Base-by-base conservation (phyloP, 2,113 vertebrate species). In the Naja naja region DNA sequence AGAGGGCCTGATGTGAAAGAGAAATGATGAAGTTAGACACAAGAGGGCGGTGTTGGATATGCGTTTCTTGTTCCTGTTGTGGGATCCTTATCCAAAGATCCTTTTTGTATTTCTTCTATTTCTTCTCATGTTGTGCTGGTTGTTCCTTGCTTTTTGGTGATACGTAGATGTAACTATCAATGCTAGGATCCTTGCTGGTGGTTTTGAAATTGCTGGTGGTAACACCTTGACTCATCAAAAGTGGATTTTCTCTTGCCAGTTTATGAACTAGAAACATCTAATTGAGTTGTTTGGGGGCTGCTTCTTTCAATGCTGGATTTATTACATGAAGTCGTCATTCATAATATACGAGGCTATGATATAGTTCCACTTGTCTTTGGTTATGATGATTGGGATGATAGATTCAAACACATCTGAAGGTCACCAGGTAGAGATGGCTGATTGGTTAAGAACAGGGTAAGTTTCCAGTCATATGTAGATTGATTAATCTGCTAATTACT, bases 41-140 rank as follows among this genome's bases (percentile, higher is more conserved):
- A 91, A 60, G 96, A 94, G 89, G 54, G 95, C 87, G 86, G 92
- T 54, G 0, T 60, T 96, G 97, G 94, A 94, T 64, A 95, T 56
- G 49, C 89, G 39, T 96, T 97, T 87, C 86, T 87, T 14, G 11
- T 18, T 91, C 18, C 2, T n/a, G 22, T 56, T 54, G 5, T 23
- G 60, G 85, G 18, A 27, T 49, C 53, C 64, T 45, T 89, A 16
- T 86, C 64, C 23, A 52, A 47, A 39, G 45, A 52, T n/a, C 4
- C 55, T 60, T n/a, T 5, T 52, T 56, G 30, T 12, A 60, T 85
- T 86, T 86, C 34, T 86, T 86, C 30, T n/a, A 56, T 58, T 93
- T 52, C 2, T n/a, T 49, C 22, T 56, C 12, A 23, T 11, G 25
- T 34, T 88, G 53, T 91, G 69, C 34, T 27, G 34, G 34, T 54